Evolutionary conservation across 2,113 vertebrate genomes (phyloP).

Genomic region (Gadus macrocephalus): DNA sequence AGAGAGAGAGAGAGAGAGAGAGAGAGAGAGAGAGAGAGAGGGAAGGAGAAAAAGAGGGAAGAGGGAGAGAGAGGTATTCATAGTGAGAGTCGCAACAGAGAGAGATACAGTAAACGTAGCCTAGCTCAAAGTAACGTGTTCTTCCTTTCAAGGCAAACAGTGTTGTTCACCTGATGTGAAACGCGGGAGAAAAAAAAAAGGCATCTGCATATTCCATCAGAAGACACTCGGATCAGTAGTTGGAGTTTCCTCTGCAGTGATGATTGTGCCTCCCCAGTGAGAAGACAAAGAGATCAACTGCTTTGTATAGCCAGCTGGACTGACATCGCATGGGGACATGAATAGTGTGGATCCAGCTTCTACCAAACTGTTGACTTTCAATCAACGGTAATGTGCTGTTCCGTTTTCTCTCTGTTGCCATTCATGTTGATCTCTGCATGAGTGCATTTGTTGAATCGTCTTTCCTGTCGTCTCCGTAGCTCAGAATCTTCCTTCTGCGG

Average conservation of each 20-base stretch:
- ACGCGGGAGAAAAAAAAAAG: constrained; percentile 1
- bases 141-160: neutral
- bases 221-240: too few species aligned
- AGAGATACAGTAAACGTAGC: constrained; percentile 9
- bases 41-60: neutral
- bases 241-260: constrained; percentile 33
- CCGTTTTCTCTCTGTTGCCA: too few species aligned
- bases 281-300: constrained; percentile 18
- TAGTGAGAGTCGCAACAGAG: neutral
- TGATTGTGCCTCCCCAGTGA: constrained; percentile 51
- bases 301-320: constrained; percentile 45
- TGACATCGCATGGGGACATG: constrained; percentile 70
- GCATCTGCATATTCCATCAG: too few species aligned
- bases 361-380: constrained; percentile 76
- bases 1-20: constrained; percentile 17
- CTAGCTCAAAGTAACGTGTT: neutral
- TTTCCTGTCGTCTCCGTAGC: too few species aligned
- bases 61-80: neutral
- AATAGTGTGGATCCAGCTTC: constrained; percentile 68
- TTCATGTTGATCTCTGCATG: too few species aligned
- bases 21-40: neutral
- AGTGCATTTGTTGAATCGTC: too few species aligned
- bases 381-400: constrained; percentile 66
- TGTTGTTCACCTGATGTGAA: neutral
- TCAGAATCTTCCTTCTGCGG: too few species aligned